Conservation (phyloP, 2,113 vertebrate genomes). For the Scatophagus argus region DNA sequence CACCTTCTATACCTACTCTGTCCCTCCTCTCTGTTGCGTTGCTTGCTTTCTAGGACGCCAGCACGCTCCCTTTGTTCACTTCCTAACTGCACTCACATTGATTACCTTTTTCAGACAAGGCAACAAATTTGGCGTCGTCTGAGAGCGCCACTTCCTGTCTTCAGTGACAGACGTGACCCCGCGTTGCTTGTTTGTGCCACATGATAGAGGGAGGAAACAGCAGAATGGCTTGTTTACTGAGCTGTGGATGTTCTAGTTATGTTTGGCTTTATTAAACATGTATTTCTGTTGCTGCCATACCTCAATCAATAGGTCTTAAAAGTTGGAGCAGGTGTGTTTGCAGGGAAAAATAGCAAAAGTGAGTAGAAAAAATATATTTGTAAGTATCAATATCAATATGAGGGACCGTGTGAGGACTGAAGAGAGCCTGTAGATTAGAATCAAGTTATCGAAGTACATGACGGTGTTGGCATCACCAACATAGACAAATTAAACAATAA, state of each 20-base stretch:
- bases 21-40: conserved; percentile 1
- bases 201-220: conserved; percentile 6
- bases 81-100: conserved; percentile 44
- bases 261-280: not conserved
- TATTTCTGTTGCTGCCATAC: not conserved
- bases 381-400: not conserved
- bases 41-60: conserved; percentile 41
- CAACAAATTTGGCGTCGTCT: conserved; percentile 53
- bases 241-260: not conserved
- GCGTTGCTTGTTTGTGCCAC: conserved; percentile 26
- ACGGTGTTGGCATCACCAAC: not conserved
- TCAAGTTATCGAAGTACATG: too few relatives aligned
- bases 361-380: too few relatives aligned
- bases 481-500: not conserved
- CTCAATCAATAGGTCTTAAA: not conserved
- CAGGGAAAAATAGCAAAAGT: too few relatives aligned
- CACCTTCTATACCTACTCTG: not conserved
- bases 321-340: not conserved
- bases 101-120: conserved; percentile 47
- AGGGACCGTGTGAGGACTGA: not conserved
- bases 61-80: conserved; percentile 21
- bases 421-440: not conserved
- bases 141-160: not conserved
- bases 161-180: conserved; percentile 22
- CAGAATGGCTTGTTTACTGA: conserved; percentile 1